Evolutionary conservation across 2,888 invertebrate species (phyloP), one percentile per base, ranked within the genome.

Genomic region (Brenthis daphne): DNA sequence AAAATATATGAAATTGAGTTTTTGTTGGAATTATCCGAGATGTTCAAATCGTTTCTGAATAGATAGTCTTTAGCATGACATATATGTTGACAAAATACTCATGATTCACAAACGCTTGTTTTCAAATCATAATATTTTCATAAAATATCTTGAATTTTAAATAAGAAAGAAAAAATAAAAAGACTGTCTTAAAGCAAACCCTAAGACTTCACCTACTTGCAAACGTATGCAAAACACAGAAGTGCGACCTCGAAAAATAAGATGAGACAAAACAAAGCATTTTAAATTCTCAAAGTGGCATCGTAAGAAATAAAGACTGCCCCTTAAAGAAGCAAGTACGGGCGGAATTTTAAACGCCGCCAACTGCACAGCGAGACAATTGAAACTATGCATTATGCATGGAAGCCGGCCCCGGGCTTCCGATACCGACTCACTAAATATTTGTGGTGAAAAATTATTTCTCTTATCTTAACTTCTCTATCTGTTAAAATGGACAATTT

Each of bases 381-480:
- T 88, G 88, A 85, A 87, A 85, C 77, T 80, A 80, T 85, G 84
- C 86, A 88, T 88, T 82, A 88, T 87, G 85, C 86, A 88, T 87
- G 83, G 81, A 85, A 75, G 71, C 72, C 67, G 65, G 64, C 69
- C 69, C 65, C 55, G 64, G 61, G 70, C 70, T 65, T 69, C 70
- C 70, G 72, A 72, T 70, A 66, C 69, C 53, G 57, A 43, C 50
- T 67, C 58, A 75, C 79, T 80, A 82, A 85, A 85, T 82, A 81
- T 85, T 82, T 84, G 80, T 77, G 73, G 75, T 60, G 33, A 69
- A 73, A 76, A 75, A 77, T 75, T 78, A 77, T 64, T 57, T 65
- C 57, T 71, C 56, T 69, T 65, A 56, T 51, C 16, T 56, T n/a
- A 47, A 47, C 12, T 56, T n/a, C 33, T 50, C 53, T 61, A 14